These are phyloP conservation scores for Diaphora mendica DNA, from an alignment of 2,888 invertebrate genomes.

Conservation along the genomic window DNA sequence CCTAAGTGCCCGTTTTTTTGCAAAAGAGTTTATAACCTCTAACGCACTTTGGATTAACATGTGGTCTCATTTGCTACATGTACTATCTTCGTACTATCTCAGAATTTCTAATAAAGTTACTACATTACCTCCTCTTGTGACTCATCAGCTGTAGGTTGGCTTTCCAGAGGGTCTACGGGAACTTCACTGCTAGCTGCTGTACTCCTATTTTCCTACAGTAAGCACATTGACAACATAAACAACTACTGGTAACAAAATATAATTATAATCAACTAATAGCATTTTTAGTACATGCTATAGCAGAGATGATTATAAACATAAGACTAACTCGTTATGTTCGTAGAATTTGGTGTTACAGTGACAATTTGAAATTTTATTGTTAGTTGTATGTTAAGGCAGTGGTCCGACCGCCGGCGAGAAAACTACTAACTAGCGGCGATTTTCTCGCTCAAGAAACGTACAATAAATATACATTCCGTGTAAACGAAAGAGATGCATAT, in stretches of 20 bases:
- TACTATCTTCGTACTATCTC: not conserved
- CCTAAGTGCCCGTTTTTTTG: no score
- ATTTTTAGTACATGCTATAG: slow-evolving; percentile 11
- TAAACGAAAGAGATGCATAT: no score
- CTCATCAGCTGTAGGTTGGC: slow-evolving; percentile 52
- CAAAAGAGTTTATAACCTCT: no score
- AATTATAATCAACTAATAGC: slow-evolving; percentile 24
- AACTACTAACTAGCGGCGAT: no score
- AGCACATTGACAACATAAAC: slow-evolving; percentile 65
- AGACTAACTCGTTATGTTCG: no score
- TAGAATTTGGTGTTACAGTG: no score
- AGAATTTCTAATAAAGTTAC: slow-evolving; percentile 15
- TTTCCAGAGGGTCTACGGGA: slow-evolving; percentile 60
- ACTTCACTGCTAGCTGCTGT: slow-evolving; percentile 58
- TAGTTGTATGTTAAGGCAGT: no score
- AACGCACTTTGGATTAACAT: not conserved
- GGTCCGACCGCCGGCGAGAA: no score
- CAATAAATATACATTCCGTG: no score
- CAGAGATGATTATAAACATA: slow-evolving; percentile 2
- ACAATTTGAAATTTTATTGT: no score
- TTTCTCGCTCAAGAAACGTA: no score
- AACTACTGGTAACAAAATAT: slow-evolving; percentile 44
- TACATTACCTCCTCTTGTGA: slow-evolving; percentile 62
- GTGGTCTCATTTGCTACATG: not conserved
- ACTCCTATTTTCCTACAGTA: slow-evolving; percentile 65